phyloP scores from a whole-genome alignment of 1,140 invertebrate genomes.

The Latrodectus geometricus region DNA sequence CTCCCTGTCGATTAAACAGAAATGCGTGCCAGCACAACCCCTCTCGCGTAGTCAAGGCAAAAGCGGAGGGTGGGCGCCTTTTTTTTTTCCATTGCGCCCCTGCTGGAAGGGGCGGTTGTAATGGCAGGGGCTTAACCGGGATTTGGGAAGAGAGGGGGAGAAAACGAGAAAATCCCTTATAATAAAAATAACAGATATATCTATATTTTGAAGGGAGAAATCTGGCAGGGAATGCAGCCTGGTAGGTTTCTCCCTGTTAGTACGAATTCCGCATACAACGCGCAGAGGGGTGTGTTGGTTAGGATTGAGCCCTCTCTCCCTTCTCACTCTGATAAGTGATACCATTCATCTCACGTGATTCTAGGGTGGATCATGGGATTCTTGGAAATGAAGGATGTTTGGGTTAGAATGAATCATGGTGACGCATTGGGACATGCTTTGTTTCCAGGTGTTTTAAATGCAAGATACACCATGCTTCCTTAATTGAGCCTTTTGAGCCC shows the following conservation, averaged over 20 bases:
- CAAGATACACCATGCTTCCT: no score
- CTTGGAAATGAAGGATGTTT: neutral
- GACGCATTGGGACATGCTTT: neutral
- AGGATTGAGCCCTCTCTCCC: neutral
- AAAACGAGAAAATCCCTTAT: conserved; percentile 34
- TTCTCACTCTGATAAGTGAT: neutral
- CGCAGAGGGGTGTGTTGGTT: neutral
- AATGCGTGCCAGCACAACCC: conserved; percentile 14
- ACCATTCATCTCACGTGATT: conserved; percentile 1
- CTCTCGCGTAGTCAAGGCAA: neutral
- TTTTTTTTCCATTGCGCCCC: neutral
- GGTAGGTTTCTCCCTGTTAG: neutral
- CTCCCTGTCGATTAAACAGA: conserved; percentile 26
- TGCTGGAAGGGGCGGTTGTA: conserved; percentile 3
- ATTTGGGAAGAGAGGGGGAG: conserved; percentile 27
- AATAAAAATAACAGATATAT: conserved; percentile 41
- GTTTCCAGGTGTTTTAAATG: neutral
- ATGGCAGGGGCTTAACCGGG: conserved; percentile 35
- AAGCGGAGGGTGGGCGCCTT: neutral
- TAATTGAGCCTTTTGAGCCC: no score
- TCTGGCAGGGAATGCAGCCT: neutral
- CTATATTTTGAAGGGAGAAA: conserved; percentile 15
- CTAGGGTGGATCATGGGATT: neutral
- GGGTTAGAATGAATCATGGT: neutral
- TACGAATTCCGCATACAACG: neutral